phyloP scores from a whole-genome alignment of 2,113 vertebrate species.

The Phalacrocorax pelagicus region DNA sequence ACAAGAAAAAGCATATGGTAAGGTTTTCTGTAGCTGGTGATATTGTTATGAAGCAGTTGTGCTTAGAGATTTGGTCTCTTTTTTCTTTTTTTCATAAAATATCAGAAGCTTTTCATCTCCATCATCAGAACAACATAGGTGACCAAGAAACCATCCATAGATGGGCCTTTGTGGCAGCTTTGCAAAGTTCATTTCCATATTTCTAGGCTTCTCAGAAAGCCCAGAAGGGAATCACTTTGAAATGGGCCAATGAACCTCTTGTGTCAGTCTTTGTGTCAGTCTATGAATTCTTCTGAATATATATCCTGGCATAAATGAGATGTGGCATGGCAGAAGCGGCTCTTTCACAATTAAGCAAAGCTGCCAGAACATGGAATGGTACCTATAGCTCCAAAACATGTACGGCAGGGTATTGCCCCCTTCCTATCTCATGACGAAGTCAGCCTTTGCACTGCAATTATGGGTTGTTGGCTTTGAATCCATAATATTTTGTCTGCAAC shows the following conservation, averaged over 20 bases:
- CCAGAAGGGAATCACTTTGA: background rate
- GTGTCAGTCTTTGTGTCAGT: background rate
- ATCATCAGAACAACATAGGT: background rate
- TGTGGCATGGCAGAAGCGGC: background rate
- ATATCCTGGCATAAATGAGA: background rate
- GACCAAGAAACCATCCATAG: background rate
- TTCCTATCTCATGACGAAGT: background rate
- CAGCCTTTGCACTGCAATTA: background rate
- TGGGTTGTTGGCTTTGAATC: background rate
- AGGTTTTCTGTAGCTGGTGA: background rate
- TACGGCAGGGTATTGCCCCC: background rate
- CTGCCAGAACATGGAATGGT: background rate
- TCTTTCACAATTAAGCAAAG: background rate
- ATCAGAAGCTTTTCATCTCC: background rate
- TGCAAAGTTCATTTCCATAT: background rate
- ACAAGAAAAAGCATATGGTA: background rate
- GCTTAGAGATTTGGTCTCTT: background rate
- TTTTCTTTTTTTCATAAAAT: background rate
- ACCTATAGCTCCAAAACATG: background rate
- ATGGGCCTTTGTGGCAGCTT: background rate
- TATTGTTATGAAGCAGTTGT: background rate
- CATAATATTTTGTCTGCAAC: background rate
- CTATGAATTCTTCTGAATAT: background rate
- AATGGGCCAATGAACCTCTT: background rate
- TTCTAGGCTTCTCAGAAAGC: background rate